Evolutionary conservation across 2,888 invertebrate species (phyloP).

Genomic region (Eudemis profundana): DNA sequence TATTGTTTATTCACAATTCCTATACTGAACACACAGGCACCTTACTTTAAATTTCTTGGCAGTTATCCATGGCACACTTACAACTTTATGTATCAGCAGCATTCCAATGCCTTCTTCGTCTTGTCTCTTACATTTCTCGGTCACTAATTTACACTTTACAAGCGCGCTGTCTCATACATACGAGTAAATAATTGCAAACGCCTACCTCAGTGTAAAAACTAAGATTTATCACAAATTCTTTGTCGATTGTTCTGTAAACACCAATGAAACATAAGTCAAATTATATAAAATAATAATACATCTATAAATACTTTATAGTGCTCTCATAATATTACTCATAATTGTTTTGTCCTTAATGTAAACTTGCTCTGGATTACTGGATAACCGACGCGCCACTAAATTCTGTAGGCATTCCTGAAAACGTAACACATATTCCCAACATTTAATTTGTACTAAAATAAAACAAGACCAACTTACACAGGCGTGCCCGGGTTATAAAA

Average conservation of each 20-base stretch:
- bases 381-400: constrained; percentile 59
- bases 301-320: constrained; percentile 44
- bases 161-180: constrained; percentile 7
- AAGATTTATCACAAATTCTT: constrained; percentile 41
- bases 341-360: constrained; percentile 45
- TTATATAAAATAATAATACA: constrained; percentile 35
- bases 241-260: constrained; percentile 33
- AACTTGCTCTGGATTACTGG: constrained; percentile 52
- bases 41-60: constrained; percentile 75
- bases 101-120: constrained; percentile 34
- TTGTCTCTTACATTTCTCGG: constrained; percentile 20
- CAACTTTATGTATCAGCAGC: constrained; percentile 39
- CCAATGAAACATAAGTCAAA: constrained; percentile 26
- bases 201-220: constrained; percentile 24
- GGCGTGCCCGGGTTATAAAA: too few relatives aligned
- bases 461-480: too few relatives aligned
- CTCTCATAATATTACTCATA: constrained; percentile 47
- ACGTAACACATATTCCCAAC: constrained; percentile 55
- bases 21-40: constrained; percentile 80
- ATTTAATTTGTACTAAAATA: constrained; percentile 43
- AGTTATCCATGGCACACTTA: constrained; percentile 76
- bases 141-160: neutral
- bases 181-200: neutral
- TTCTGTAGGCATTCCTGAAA: constrained; percentile 67
- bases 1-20: constrained; percentile 47